These are phyloP conservation scores for Taxidea taxus DNA, from an alignment of 2,113 vertebrate species.

Conservation along the genomic window DNA sequence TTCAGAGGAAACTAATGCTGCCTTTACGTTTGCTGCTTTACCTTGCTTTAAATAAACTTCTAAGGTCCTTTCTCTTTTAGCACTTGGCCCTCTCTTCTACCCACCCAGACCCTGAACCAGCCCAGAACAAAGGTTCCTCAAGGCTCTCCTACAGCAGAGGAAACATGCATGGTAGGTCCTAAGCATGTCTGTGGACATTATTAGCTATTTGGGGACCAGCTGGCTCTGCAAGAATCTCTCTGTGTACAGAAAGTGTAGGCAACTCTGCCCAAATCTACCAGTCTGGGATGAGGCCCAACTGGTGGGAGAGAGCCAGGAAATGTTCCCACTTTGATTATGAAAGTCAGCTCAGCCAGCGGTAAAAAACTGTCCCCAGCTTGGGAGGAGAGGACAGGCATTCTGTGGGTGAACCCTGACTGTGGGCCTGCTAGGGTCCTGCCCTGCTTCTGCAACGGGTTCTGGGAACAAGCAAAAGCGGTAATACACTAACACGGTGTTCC, in stretches of 20 bases:
- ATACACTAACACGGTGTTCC: background rate
- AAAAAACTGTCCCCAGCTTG: background rate
- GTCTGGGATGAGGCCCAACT: background rate
- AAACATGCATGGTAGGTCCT: background rate
- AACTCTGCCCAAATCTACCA: background rate
- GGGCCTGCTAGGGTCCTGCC: background rate
- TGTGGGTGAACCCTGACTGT: background rate
- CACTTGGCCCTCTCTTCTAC: background rate
- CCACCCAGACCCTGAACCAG: background rate
- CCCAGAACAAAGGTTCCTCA: background rate
- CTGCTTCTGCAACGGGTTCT: background rate
- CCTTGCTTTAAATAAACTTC: background rate
- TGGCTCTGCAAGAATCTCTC: background rate
- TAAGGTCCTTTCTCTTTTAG: background rate
- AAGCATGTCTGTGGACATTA: background rate
- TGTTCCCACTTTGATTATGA: background rate
- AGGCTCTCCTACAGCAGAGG: background rate
- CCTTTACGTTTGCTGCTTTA: background rate
- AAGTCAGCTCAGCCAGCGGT: background rate
- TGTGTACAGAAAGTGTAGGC: background rate
- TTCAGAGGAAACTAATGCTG: background rate
- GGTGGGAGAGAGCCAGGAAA: slow-evolving; percentile 14
- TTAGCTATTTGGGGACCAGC: background rate
- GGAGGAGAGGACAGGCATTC: background rate
- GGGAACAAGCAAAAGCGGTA: background rate